phyloP scores from a whole-genome alignment of 2,888 invertebrate genomes.

The Entomobrya proxima region DNA sequence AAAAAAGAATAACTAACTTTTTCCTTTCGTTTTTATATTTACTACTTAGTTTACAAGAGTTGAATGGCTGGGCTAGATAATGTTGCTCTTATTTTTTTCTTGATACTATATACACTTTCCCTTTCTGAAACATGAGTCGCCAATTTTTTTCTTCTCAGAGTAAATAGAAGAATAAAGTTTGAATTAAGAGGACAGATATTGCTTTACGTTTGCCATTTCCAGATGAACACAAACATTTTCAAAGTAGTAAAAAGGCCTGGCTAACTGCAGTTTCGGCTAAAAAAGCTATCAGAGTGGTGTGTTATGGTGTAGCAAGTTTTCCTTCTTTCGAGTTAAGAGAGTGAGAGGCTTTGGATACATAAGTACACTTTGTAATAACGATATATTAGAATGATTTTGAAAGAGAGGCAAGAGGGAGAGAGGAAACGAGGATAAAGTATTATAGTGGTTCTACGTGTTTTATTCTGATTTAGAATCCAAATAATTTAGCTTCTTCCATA shows the following conservation, averaged over 20 bases:
- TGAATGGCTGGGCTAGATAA: slow-evolving; percentile 2
- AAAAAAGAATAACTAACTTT: background rate
- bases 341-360: background rate
- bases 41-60: slow-evolving; percentile 21
- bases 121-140: slow-evolving; percentile 51
- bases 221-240: slow-evolving; percentile 31
- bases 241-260: background rate
- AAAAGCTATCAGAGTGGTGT: background rate
- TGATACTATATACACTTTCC: background rate
- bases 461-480: slow-evolving; percentile 48
- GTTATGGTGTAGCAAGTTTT: slow-evolving; percentile 11
- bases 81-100: background rate
- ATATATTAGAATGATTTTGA: background rate
- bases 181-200: slow-evolving; percentile 63
- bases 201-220: slow-evolving; percentile 44
- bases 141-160: slow-evolving; percentile 20
- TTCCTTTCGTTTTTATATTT: slow-evolving; percentile 23
- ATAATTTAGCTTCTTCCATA: slow-evolving; percentile 45
- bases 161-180: slow-evolving; percentile 59
- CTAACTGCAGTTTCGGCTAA: background rate
- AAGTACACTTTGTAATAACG: background rate
- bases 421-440: background rate
- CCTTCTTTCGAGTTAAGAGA: background rate
- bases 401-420: background rate
- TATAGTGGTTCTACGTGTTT: slow-evolving; percentile 13